Base-by-base conservation (phyloP, 2,113 vertebrate genomes). In the Chaetura pelagica region DNA sequence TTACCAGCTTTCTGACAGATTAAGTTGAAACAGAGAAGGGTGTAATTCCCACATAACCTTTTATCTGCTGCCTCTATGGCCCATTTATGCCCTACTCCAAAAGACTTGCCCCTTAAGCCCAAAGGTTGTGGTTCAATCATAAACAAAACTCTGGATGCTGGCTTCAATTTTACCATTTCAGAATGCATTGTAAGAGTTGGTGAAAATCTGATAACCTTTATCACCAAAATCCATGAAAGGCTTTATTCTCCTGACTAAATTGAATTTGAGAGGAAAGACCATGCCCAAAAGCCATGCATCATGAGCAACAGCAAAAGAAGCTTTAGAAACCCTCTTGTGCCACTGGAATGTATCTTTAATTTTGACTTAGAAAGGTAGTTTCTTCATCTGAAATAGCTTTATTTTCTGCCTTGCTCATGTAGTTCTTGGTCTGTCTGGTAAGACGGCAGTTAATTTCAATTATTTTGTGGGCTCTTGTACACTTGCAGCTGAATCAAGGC, bases 1-100 rank as follows among this genome's bases (percentile, higher is more conserved):
- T 94, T 79, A 24, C 66, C 58, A 66, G 46, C 34, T 91, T 94
- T 94, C 46, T 82, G 84, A 77, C n/a, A 79, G 84, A 67, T 82
- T 61, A 91, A 82, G 66, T 49, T 72, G 67, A 76, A 89, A 87
- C 57, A 84, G 69, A 64, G 30, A 59, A 63, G 71, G 76, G 27
- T 77, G 38, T 80, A 10, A 88, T 95, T 96, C 95, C 88, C 55
- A 42, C 2, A 0, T 85, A 62, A 75, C 62, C 62, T 89, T 95
- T 94, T 59, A 67, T 54, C 80, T 91, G 29, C 57, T 72, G 35
- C 48, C 29, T 88, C 73, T 77, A 38, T 72, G 68, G 74, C 61
- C 49, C 40, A 3, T 89, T 95, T 76, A 32, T 82, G 61, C 42
- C 57, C 54, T 75, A 10, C 64, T 69, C 73, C 69, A 78, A 54